A percentile compares a stretch with the other conserved stretches of the same genome.
phyloP scores from a whole-genome alignment of 2,797 vertebrate genomes.

The Myoxocephalus aenaeus region DNA sequence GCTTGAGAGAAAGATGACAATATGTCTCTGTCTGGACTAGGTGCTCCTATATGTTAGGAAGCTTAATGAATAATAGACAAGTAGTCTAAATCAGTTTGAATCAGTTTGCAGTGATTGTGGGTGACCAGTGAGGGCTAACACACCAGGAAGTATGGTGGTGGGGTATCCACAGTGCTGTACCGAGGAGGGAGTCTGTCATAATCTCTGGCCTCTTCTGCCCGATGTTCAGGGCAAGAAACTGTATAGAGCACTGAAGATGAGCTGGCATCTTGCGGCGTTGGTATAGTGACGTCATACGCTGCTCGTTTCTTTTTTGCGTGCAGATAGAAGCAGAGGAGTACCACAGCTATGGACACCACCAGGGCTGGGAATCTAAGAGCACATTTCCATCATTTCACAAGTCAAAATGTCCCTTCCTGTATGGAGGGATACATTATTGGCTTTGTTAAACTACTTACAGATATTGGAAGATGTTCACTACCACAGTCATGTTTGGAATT shows the following conservation, averaged over 20 bases:
- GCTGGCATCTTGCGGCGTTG: background rate
- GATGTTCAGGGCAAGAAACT: constrained; percentile 34
- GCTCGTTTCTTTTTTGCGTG: constrained; percentile 52
- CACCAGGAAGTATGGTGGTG: constrained; percentile 79
- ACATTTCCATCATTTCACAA: constrained; percentile 9
- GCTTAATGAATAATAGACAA: background rate
- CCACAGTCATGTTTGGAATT: constrained; percentile 35
- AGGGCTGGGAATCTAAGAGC: constrained; percentile 58
- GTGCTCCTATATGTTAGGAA: background rate
- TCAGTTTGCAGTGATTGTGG: background rate
- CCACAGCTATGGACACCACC: constrained; percentile 49
- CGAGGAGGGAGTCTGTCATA: constrained; percentile 53
- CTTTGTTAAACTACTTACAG: constrained; percentile 59
- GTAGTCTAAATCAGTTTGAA: background rate
- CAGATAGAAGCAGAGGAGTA: constrained; percentile 66
- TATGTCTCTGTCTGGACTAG: too few species aligned
- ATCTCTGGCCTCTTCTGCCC: constrained; percentile 5
- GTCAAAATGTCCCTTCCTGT: background rate
- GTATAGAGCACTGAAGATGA: constrained; percentile 3
- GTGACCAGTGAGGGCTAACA: background rate
- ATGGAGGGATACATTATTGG: background rate
- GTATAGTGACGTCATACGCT: constrained; percentile 3
- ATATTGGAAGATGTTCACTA: constrained; percentile 17
- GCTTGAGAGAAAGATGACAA: background rate
- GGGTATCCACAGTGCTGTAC: constrained; percentile 62